Base-by-base conservation (phyloP, 2,113 vertebrate species). In the Cebus imitator region DNA sequence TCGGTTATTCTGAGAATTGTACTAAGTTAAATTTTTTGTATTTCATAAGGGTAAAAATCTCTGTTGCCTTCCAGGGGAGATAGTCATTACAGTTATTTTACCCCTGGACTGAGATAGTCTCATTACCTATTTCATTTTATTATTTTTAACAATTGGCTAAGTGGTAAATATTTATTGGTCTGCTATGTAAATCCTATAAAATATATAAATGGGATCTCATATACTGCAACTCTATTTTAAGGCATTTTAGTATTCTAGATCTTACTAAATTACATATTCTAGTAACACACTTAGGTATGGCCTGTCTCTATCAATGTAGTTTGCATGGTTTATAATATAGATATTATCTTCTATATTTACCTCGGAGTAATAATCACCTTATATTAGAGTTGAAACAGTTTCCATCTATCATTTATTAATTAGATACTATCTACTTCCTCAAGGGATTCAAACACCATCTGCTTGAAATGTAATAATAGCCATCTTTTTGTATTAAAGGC, bases 391-490 rank as follows among this genome's bases (percentile, higher is more conserved):
- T 81, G n/a, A 70, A 75, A 30, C 66, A 79, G 23, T 30, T 37
- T 82, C 2, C 61, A 6, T 68, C 8, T 81, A 27, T 75, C 17
- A 79, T 87, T 52, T 89, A 79, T 70, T 79, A 68, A 35, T 91
- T 94, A 40, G 45, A 48, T 91, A 55, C 25, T 52, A 3, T 50
- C 4, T 55, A 2, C 43, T 89, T 93, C 40, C 50, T 16, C 30
- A 83, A 40, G 66, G 75, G 27, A 85, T 91, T 84, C 91, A 61
- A 73, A 75, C 4, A 52, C 35, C 8, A 48, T 82, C 13, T 96
- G 21, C 35, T 84, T 95, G 57, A 93, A 93, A 78, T 94, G 66
- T 20, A 80, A 72, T 90, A 66, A 66, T 55, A 92, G 35, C 16
- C 16, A 68, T 27, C 27, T 87, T 68, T 14, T 92, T 81, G 8